Evolutionary conservation across 2,797 vertebrate genomes (phyloP), one percentile per base, ranked within the genome.

Genomic region (Valencia hispanica): DNA sequence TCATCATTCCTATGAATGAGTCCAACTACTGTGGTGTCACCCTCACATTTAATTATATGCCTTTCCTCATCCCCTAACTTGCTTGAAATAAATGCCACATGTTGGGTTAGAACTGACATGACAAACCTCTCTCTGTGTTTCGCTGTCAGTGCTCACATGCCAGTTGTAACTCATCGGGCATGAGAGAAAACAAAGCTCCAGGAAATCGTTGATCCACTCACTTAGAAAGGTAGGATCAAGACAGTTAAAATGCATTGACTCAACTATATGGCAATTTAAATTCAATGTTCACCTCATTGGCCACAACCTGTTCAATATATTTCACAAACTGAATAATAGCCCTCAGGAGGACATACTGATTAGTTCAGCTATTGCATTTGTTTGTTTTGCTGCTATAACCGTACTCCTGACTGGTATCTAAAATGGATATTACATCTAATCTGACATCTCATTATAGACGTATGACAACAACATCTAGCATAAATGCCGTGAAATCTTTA

Each of bases 71-170:
- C 27, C 45, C 25, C 65, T 45, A 68, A 66, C 36, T 66, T 73
- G 50, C 55, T 65, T 76, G 17, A 59, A 85, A 84, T 48, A 15
- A 83, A 75, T 27, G 48, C 82, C 87, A 84, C 66, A 70, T 86
- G 82, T 76, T 81, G 72, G 47, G 75, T 18, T 59, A 59, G 51
- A 75, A 20, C 15, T 18, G 53, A 70, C 14, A 1, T 27, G 63
- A 70, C 27, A 22, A 15, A 71, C 69, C 74, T 47, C 50, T 47
- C 41, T 20, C 32, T 79, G 71, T 14, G 55, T 50, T 63, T 0
- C 27, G 45, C 73, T 57, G 30, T 69, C 51, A 57, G 39, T 50
- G 18, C 25, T 77, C 68, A 63, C 47, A 22, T 27, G 36, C 73
- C 45, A 5, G 43, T 34, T 25, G 43, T 78, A 72, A 43, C 59